Percentiles rank a stretch among this genome's conserved stretches.
These are phyloP conservation scores for Procapra przewalskii DNA, from an alignment of 2,113 vertebrate genomes.

Conservation along the genomic window DNA sequence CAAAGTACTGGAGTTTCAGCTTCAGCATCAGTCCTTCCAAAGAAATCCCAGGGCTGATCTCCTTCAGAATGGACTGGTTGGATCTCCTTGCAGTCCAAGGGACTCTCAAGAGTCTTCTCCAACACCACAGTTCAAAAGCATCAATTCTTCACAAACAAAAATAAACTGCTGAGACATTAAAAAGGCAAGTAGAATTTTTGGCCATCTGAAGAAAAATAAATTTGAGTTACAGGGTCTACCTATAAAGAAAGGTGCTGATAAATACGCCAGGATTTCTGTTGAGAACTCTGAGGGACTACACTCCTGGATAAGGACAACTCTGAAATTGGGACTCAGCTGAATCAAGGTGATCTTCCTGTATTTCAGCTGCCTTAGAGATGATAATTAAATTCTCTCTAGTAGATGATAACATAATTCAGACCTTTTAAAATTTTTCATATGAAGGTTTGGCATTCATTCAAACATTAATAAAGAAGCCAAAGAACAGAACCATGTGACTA, in stretches of 20 bases:
- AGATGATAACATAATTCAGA: neutral
- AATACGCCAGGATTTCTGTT: neutral
- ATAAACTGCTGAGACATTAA: neutral
- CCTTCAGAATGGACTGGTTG: no score
- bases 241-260: neutral
- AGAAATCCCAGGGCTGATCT: no score
- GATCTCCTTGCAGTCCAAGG: no score
- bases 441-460: neutral
- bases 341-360: neutral
- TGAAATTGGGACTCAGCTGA: neutral
- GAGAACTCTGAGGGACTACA: neutral
- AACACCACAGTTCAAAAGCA: no score
- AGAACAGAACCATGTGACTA: neutral
- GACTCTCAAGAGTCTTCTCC: no score
- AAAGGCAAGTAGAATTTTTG: neutral
- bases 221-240: neutral
- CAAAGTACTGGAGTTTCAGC: no score
- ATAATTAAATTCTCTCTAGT: neutral
- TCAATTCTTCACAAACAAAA: neutral
- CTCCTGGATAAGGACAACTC: neutral
- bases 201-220: neutral
- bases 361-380: neutral
- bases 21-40: no score
- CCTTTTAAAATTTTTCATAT: neutral
- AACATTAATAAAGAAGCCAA: neutral